Percentiles rank a stretch among this genome's conserved stretches.
Evolutionary conservation across 2,113 vertebrate genomes (phyloP).

Genomic region (Channa maculata): DNA sequence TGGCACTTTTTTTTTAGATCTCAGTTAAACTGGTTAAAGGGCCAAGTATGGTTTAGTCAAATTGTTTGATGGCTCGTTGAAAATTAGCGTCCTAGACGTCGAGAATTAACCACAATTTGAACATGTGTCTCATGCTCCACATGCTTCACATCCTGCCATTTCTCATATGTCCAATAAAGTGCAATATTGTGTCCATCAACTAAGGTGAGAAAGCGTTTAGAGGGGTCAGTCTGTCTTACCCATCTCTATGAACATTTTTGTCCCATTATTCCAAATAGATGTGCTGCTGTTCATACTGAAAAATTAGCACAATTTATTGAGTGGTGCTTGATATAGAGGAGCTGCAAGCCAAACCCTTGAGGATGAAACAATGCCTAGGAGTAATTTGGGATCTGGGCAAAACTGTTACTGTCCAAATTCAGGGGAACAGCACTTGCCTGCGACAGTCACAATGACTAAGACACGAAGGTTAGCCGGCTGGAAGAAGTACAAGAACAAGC

Average conservation of each 20-base stretch:
- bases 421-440: slow-evolving; percentile 36
- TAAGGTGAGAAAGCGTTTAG: no score
- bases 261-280: no score
- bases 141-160: no score
- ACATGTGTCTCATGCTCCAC: no score
- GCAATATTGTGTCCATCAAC: no score
- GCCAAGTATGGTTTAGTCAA: neutral
- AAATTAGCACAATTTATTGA: slow-evolving; percentile 27
- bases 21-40: neutral
- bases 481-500: slow-evolving; percentile 67
- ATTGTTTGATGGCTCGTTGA: neutral
- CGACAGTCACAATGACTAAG: slow-evolving; percentile 33
- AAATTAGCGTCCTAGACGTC: no score
- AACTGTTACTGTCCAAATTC: slow-evolving; percentile 37
- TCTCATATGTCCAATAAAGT: no score
- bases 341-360: slow-evolving; percentile 17
- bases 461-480: slow-evolving; percentile 68
- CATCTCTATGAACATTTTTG: no score
- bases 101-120: no score
- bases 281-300: neutral
- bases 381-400: slow-evolving; percentile 18
- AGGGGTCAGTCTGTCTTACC: no score
- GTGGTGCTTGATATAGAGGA: slow-evolving; percentile 17
- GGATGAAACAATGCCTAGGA: slow-evolving; percentile 35
- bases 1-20: neutral